Conservation (phyloP, 2,888 invertebrate genomes). For the Lamellibrachia columna region DNA sequence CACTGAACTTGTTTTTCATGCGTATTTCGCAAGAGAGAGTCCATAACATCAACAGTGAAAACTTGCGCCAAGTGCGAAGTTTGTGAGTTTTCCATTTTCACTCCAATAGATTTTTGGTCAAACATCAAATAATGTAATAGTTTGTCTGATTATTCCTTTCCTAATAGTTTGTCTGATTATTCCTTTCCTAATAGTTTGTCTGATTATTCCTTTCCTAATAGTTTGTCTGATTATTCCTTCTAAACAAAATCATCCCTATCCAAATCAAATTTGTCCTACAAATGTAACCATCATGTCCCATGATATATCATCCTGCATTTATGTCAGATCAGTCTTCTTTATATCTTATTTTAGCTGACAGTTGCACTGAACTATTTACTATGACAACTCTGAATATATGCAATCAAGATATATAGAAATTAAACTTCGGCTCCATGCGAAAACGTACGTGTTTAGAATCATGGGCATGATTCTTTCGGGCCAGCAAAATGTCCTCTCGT, state of each 20-base stretch:
- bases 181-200: too few species aligned
- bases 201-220: too few species aligned
- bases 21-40: too few species aligned
- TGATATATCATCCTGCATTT: not conserved
- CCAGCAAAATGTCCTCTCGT: slow-evolving; percentile 64
- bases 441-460: slow-evolving; percentile 61
- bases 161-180: too few species aligned
- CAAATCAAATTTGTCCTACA: not conserved
- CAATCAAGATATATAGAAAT: not conserved
- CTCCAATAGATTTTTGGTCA: too few species aligned
- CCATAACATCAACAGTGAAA: too few species aligned
- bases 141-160: too few species aligned
- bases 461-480: slow-evolving; percentile 62
- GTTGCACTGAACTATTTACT: not conserved
- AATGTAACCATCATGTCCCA: not conserved
- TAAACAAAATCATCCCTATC: not conserved
- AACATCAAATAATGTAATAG: too few species aligned
- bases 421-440: not conserved
- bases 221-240: too few species aligned
- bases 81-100: too few species aligned
- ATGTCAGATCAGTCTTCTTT: not conserved
- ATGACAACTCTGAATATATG: not conserved
- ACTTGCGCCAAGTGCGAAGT: too few species aligned
- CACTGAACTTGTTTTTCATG: too few species aligned
- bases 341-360: not conserved